Base-by-base conservation (phyloP, 2,113 vertebrate genomes). In the Dasyornis broadbenti region DNA sequence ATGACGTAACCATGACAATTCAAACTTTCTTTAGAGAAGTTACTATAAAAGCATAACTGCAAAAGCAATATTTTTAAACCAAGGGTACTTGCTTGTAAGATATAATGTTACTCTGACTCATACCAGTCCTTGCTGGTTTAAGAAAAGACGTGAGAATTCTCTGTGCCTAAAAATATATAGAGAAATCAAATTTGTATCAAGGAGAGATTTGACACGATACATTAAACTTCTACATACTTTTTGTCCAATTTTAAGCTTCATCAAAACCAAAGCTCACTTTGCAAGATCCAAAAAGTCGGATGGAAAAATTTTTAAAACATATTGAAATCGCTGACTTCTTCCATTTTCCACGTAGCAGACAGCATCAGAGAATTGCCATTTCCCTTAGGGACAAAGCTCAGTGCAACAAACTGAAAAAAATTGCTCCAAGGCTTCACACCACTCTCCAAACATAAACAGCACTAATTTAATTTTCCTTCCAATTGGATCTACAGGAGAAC, bases 391-490 rank as follows among this genome's bases (percentile, higher is more conserved):
- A 80, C 28, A 80, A 63, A 84, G 17, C 27, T 68, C 59, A 53
- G 68, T 11, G 37, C 42, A 92, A 57, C 22, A 75, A 84, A 73
- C 28, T 21, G 17, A 71, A 90, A 66, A 59, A 75, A 82, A 65
- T 2, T 22, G 18, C 60, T 90, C 79, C 81, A 89, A 82, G 70
- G 49, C 61, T 86, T 89, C 76, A 65, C 84, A 76, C 82, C 60
- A 64, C 30, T 42, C 23, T 83, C 39, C 40, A 91, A 70, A 90
- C 59, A 45, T 60, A 94, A 96, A 94, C 72, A 93, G 44, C 16
- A 79, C 30, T 76, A 70, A 64, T 89, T 90, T 71, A 59, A 89
- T 90, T 96, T 92, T 71, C 60, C 28, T 92, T 92, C 61, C 78
- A 81, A 54, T n/a, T 84, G 66, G 64, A 76, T 72, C 59, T 84